Base-by-base conservation (phyloP, 2,113 vertebrate species). In the Sapayoa aenigma region DNA sequence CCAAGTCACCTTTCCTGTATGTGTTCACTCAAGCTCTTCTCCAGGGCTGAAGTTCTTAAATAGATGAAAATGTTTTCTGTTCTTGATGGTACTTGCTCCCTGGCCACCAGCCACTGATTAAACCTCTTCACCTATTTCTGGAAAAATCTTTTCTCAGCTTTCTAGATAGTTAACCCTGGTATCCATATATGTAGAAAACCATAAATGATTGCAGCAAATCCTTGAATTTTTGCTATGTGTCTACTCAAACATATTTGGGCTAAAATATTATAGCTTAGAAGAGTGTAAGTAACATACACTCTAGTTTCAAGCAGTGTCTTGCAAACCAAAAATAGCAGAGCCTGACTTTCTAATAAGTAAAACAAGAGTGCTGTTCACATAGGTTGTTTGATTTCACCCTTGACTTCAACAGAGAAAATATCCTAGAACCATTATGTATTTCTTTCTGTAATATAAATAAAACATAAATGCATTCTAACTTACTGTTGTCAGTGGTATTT, bases 401-500 rank as follows among this genome's bases (percentile, higher is more conserved):
- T 77, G 73, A 85, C 47, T 94, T 89, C 37, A 91, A 31, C 39
- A 72, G 63, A 89, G 56, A 91, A 83, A 72, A 77, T 47, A 63
- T 49, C 41, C 67, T 94, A 50, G 76, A 96, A 94, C 27, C 18
- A 12, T 65, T 84, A 52, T 56, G 35, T 74, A 63, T 95, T 89
- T 68, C 49, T 80, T 93, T 79, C 52, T 76, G 25, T 73, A 90
- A 74, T 35, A 89, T 87, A 97, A 90, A 89, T 92, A 95, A 97
- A 96, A 75, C 35, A 75, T 28, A 91, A 95, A 95, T 80, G 60
- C 39, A 24, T 94, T 96, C 53, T 83, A 94, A 87, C 81, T 68
- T 96, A 78, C 55, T 96, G 94, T 95, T 77, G 94, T 94, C 74
- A 59, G 73, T 88, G 90, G 68, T 94, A 72, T 95, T 95, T 96